Evolutionary conservation across 1,140 invertebrate species (phyloP).

Genomic region (Psilanteris sp.): DNA sequence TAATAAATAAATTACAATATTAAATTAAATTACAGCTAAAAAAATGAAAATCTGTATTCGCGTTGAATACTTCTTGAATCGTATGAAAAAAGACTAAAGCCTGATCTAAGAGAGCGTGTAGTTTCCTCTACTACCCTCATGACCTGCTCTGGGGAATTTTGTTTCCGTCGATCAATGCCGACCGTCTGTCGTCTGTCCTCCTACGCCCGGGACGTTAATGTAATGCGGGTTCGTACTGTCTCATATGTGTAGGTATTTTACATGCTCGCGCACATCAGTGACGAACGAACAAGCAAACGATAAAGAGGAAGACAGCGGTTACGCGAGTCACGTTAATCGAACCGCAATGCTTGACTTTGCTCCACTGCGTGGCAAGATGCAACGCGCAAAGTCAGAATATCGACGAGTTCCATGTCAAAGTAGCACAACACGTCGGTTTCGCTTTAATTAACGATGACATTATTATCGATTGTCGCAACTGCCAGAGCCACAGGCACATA

Average conservation of each 20-base stretch:
- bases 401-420: slow-evolving; percentile 59
- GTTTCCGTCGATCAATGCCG: slow-evolving; percentile 49
- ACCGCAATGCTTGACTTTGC: slow-evolving; percentile 57
- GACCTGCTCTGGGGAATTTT: slow-evolving; percentile 36
- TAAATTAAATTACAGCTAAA: too few relatives aligned
- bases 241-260: slow-evolving; percentile 35
- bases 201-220: slow-evolving; percentile 41
- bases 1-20: too few relatives aligned
- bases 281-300: slow-evolving; percentile 29
- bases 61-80: too few relatives aligned
- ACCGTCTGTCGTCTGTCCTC: slow-evolving; percentile 36
- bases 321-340: slow-evolving; percentile 62
- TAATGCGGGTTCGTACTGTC: slow-evolving; percentile 43
- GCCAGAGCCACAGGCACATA: slow-evolving; percentile 14
- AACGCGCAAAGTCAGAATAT: slow-evolving; percentile 58
- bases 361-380: slow-evolving; percentile 47
- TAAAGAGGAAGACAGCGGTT: slow-evolving; percentile 51
- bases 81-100: too few relatives aligned
- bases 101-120: too few relatives aligned
- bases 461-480: slow-evolving; percentile 55
- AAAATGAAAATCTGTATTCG: too few relatives aligned
- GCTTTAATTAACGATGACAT: slow-evolving; percentile 56
- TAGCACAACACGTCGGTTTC: slow-evolving; percentile 55
- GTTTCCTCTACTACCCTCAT: slow-evolving; percentile 15
- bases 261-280: slow-evolving; percentile 29